phyloP scores from a whole-genome alignment of 2,888 invertebrate species.

The Drosophila falleni region DNA sequence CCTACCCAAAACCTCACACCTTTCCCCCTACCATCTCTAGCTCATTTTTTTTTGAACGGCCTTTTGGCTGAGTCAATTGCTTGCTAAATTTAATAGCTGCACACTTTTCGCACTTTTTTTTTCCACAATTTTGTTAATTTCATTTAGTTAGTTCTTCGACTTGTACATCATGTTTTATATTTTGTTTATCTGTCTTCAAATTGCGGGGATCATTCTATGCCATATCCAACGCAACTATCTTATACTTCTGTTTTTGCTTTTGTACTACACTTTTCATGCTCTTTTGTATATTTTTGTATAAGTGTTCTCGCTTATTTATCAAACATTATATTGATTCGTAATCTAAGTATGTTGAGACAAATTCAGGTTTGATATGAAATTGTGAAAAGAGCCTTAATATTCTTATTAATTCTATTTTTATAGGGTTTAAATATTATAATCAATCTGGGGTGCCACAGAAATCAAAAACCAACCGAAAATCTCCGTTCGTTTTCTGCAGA shows the following conservation, averaged over 20 bases:
- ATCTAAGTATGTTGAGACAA: background rate
- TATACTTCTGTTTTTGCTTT: background rate
- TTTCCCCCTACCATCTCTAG: slow-evolving; percentile 1
- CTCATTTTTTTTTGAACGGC: slow-evolving; percentile 23
- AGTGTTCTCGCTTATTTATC: background rate
- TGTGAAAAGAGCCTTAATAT: background rate
- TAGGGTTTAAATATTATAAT: too few relatives aligned
- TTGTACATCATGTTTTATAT: slow-evolving; percentile 2
- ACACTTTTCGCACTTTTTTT: slow-evolving; percentile 49
- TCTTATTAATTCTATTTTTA: too few relatives aligned
- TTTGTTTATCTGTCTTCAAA: background rate
- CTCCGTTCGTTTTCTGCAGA: too few relatives aligned
- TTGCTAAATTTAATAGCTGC: slow-evolving; percentile 62
- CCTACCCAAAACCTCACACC: slow-evolving; percentile 3
- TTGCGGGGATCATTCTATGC: background rate
- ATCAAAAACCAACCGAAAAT: too few relatives aligned
- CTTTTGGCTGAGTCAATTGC: slow-evolving; percentile 54
- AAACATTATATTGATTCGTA: slow-evolving; percentile 18
- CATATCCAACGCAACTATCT: background rate
- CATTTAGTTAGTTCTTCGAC: slow-evolving; percentile 3
- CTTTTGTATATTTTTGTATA: background rate
- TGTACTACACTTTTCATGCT: background rate
- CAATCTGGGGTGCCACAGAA: too few relatives aligned
- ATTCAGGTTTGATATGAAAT: slow-evolving; percentile 1
- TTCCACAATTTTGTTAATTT: slow-evolving; percentile 43